Percentiles rank a stretch among this genome's conserved stretches.
These are phyloP conservation scores for Arnoldichthys spilopterus DNA, from an alignment of 2,797 vertebrate genomes.

Conservation along the genomic window DNA sequence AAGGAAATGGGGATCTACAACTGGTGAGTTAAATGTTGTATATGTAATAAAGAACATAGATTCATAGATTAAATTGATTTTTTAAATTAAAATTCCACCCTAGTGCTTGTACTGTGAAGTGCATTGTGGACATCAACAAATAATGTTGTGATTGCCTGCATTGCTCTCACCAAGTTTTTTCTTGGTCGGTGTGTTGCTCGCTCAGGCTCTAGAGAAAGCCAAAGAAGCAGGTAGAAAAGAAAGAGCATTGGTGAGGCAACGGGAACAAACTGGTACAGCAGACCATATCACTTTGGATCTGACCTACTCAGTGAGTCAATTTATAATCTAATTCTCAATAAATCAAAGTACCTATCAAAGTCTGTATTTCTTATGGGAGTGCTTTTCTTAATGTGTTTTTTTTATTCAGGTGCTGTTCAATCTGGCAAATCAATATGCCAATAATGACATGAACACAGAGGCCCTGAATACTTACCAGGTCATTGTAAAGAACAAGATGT, in stretches of 20 bases:
- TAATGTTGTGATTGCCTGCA: not conserved
- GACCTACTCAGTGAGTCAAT: slow-evolving; percentile 89
- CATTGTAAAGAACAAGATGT: slow-evolving; percentile 98
- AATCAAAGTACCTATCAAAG: not conserved
- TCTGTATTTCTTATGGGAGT: not conserved
- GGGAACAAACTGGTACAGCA: slow-evolving; percentile 83
- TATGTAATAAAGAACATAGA: not conserved
- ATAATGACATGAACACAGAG: slow-evolving; percentile 96
- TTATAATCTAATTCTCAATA: not conserved
- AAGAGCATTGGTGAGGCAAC: slow-evolving; percentile 87
- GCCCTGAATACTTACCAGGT: slow-evolving; percentile 94
- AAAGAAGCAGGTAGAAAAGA: slow-evolving; percentile 97
- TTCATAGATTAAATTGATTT: not conserved
- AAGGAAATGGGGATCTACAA: slow-evolving; percentile 86
- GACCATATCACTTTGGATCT: slow-evolving; percentile 93
- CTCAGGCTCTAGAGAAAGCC: slow-evolving; percentile 94
- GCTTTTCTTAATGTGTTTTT: slow-evolving; percentile 22
- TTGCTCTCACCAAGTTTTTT: too few relatives aligned
- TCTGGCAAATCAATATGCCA: slow-evolving; percentile 92
- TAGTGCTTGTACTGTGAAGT: not conserved
- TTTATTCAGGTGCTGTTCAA: slow-evolving; percentile 90
- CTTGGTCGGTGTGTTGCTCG: slow-evolving; percentile 10
- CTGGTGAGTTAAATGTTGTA: slow-evolving; percentile 76
- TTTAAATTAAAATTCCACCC: not conserved
- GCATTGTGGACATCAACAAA: not conserved